Conservation (phyloP, 1,140 invertebrate species). For the Pseudomyrmex flavicornis region DNA sequence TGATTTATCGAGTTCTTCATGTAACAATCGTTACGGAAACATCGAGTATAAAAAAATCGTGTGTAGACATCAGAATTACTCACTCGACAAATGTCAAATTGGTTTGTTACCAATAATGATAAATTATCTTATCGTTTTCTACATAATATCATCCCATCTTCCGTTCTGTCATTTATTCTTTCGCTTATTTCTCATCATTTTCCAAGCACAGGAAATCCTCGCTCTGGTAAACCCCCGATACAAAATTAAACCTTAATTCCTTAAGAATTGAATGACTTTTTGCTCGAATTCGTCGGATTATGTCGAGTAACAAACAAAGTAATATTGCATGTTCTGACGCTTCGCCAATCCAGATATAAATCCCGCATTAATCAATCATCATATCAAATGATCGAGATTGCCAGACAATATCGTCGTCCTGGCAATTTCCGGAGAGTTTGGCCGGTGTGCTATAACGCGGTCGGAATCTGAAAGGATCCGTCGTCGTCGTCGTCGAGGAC, state of each 20-base stretch:
- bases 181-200: too few species aligned
- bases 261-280: too few species aligned
- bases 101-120: too few species aligned
- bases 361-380: background rate
- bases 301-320: background rate
- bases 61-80: too few species aligned
- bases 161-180: too few species aligned
- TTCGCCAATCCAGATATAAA: background rate
- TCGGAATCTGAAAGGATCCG: constrained; percentile 9
- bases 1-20: background rate
- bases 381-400: background rate
- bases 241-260: background rate
- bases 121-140: too few species aligned
- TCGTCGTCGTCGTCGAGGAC: background rate
- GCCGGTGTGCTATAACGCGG: background rate
- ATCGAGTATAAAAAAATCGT: background rate
- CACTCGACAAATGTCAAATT: too few species aligned
- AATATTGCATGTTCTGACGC: too few species aligned
- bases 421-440: background rate
- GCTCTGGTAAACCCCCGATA: background rate
- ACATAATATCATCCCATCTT: too few species aligned
- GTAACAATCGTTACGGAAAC: background rate
- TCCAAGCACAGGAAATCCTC: too few species aligned
- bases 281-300: too few species aligned
- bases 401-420: background rate